phyloP scores from a whole-genome alignment of 1,140 invertebrate species.

The Dreissena rostriformis region DNA sequence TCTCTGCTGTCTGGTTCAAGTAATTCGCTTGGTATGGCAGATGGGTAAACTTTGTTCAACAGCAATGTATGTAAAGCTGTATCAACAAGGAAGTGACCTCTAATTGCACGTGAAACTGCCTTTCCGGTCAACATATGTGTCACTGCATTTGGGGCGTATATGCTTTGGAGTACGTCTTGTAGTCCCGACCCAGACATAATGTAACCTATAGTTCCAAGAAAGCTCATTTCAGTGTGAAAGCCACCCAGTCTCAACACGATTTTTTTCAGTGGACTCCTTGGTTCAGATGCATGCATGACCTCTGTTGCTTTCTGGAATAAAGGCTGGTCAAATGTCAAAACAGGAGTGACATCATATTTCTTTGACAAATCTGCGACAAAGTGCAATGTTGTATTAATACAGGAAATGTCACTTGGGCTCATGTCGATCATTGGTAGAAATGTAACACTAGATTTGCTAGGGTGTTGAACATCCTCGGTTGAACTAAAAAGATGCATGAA shows the following conservation, averaged over 20 bases:
- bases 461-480: slow-evolving; percentile 58
- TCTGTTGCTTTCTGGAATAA: slow-evolving; percentile 65
- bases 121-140: slow-evolving; percentile 79
- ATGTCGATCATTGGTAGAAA: slow-evolving; percentile 72
- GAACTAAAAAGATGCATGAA: slow-evolving; percentile 51
- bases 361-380: slow-evolving; percentile 59
- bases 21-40: too few species aligned
- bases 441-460: slow-evolving; percentile 57
- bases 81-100: slow-evolving; percentile 78
- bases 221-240: slow-evolving; percentile 65
- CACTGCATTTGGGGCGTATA: slow-evolving; percentile 69
- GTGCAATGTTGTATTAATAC: slow-evolving; percentile 69
- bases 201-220: slow-evolving; percentile 56
- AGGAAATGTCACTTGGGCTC: slow-evolving; percentile 65
- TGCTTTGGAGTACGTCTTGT: slow-evolving; percentile 25
- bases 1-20: too few species aligned
- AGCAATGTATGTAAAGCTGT: slow-evolving; percentile 47
- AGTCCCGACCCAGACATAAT: slow-evolving; percentile 61
- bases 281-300: slow-evolving; percentile 48
- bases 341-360: slow-evolving; percentile 38
- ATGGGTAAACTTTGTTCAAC: background rate
- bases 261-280: slow-evolving; percentile 40
- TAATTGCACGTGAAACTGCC: slow-evolving; percentile 78
- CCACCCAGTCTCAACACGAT: slow-evolving; percentile 61
- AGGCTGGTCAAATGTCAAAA: slow-evolving; percentile 71